Evolutionary conservation across 92 coral and sea anemone genomes (phyloP), one percentile per base, ranked within the genome.

Genomic region (Isaurus tuberculatus): DNA sequence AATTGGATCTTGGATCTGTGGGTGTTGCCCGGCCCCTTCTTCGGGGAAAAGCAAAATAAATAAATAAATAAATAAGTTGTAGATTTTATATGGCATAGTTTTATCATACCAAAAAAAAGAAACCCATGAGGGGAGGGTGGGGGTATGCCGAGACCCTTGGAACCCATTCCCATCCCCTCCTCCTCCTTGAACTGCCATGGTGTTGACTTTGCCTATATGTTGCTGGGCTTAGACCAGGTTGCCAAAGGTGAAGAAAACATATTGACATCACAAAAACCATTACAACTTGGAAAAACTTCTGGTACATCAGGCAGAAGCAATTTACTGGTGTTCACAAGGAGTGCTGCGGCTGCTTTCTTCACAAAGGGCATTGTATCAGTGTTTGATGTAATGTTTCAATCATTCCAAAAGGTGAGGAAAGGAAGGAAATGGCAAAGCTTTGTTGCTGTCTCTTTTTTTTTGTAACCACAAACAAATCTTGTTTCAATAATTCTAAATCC

Each of bases 241-340:
- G n/a, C 65, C 1, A 5, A 44, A 17, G 90, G 90, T 17, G 42
- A 73, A 65, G 70, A 81, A 85, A 73, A 74, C 16, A 32, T 87
- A 36, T 74, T 87, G 20, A 87, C 90, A 23, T 80, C 72, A 37
- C 44, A 81, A 51, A 80, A 82, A 14, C 90, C 87, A 7, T 68
- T 75, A 51, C 90, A 87, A 79, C 57, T 87, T 4, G 90, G 90
- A 34, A 86, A 82, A 23, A 87, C 90, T 3, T 87, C 90, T 13
- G 90, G 90, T 7, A 87, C 90, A n/a, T 87, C 90, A 43, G 87
- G 90, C 19, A 73, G 84, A 22, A 82, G 87, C 13, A 55, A 74
- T 29, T 61, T 87, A 58, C 65, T 87, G 28, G 71, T 75, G 0
- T 81, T 86, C 27, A 87, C 90, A 10, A 83, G 53, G 31, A 86